phyloP scores from a whole-genome alignment of 2,888 invertebrate species.

The Rhamnusium bicolor region DNA sequence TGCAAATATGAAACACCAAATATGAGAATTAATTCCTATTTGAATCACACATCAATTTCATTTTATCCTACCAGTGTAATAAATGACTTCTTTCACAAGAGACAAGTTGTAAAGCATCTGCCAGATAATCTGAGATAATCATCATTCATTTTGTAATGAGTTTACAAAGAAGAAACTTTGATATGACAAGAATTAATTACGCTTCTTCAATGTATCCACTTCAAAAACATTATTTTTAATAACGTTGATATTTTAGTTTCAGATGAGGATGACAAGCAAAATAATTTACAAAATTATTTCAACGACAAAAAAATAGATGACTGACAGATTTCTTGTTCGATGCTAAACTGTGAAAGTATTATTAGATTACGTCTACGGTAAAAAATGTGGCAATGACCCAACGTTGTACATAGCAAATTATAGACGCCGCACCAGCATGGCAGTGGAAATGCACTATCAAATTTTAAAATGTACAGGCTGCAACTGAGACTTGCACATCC shows the following conservation, averaged over 20 bases:
- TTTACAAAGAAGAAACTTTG: background rate
- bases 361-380: constrained; percentile 9
- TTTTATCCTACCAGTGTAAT: too few relatives aligned
- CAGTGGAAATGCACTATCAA: too few relatives aligned
- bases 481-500: too few relatives aligned
- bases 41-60: too few relatives aligned
- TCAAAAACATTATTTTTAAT: background rate
- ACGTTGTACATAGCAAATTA: background rate
- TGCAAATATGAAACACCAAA: too few relatives aligned
- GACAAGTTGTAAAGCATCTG: background rate
- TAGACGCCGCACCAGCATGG: background rate
- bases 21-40: too few relatives aligned
- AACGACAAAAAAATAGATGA: background rate
- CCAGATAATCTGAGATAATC: background rate
- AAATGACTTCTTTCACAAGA: background rate
- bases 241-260: background rate
- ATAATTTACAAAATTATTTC: background rate
- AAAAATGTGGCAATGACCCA: constrained; percentile 20
- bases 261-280: constrained; percentile 1
- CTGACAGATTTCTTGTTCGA: constrained; percentile 20
- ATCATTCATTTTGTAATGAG: background rate
- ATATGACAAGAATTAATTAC: background rate
- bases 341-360: constrained; percentile 23
- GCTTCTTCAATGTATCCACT: background rate
- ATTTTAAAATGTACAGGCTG: too few relatives aligned